Conservation (phyloP, 1,140 invertebrate genomes). For the Drosophila kikkawai region DNA sequence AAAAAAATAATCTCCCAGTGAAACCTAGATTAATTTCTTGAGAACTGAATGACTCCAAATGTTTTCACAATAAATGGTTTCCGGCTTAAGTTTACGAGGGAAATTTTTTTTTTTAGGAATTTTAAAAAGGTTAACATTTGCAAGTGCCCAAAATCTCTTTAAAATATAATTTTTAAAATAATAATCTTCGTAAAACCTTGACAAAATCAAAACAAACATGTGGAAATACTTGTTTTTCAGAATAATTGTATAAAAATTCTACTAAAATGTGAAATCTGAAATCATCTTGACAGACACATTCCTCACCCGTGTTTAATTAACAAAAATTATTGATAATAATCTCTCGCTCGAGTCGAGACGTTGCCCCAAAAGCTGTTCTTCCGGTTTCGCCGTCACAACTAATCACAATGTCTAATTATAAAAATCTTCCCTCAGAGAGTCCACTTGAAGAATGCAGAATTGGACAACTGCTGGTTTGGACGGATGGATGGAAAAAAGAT, state of each 20-base stretch:
- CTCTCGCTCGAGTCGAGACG: background rate
- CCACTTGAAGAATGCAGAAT: conserved; percentile 37
- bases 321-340: conserved; percentile 36
- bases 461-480: conserved; percentile 41
- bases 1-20: background rate
- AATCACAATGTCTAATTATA: conserved; percentile 54
- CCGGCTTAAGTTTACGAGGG: background rate
- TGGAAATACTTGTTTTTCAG: background rate
- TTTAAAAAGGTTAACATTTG: background rate
- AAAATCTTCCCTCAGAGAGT: conserved; percentile 22
- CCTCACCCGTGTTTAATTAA: conserved; percentile 17
- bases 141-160: background rate
- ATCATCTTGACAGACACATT: conserved; percentile 9
- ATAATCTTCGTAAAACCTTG: background rate
- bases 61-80: background rate
- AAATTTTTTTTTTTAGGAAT: background rate
- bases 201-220: background rate
- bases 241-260: background rate
- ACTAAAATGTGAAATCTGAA: conserved; percentile 1
- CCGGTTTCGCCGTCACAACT: conserved; percentile 35
- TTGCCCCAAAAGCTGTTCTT: conserved; percentile 29
- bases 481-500: conserved; percentile 3
- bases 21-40: background rate
- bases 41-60: background rate
- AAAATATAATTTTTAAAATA: background rate